phyloP scores from a whole-genome alignment of 2,888 invertebrate genomes.

The Apotomis turbidana region DNA sequence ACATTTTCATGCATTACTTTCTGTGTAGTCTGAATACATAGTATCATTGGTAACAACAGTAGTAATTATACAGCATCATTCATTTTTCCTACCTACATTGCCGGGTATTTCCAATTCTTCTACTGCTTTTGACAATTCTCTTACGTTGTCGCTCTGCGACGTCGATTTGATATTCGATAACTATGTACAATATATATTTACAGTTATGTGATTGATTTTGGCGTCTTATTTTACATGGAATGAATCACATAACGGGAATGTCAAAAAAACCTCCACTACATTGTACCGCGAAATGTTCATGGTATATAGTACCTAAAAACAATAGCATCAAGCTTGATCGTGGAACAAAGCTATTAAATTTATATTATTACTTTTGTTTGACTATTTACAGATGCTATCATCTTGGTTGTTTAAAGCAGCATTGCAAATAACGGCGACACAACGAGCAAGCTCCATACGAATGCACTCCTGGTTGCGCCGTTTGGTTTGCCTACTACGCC shows the following conservation, averaged over 20 bases:
- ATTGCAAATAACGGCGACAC: slow-evolving; percentile 61
- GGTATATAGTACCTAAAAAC: slow-evolving; percentile 50
- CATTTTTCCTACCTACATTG: slow-evolving; percentile 57
- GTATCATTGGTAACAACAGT: slow-evolving; percentile 69
- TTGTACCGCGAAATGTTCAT: slow-evolving; percentile 67
- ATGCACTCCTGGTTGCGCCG: slow-evolving; percentile 55
- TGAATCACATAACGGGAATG: slow-evolving; percentile 80
- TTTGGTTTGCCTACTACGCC: slow-evolving; percentile 70
- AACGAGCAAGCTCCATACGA: slow-evolving; percentile 60
- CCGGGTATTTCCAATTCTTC: slow-evolving; percentile 54
- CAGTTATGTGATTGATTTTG: slow-evolving; percentile 74
- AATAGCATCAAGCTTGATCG: slow-evolving; percentile 73
- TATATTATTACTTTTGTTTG: slow-evolving; percentile 57
- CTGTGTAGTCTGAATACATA: slow-evolving; percentile 53
- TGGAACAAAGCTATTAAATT: slow-evolving; percentile 58
- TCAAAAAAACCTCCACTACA: slow-evolving; percentile 64
- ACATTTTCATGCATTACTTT: slow-evolving; percentile 49
- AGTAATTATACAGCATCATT: slow-evolving; percentile 26
- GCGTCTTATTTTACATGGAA: slow-evolving; percentile 75
- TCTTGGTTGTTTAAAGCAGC: slow-evolving; percentile 61
- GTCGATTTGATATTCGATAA: slow-evolving; percentile 59
- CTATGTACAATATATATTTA: slow-evolving; percentile 81
- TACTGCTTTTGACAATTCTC: slow-evolving; percentile 57
- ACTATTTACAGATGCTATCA: slow-evolving; percentile 67
- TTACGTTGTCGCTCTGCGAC: slow-evolving; percentile 75